A percentile compares a stretch with the other conserved stretches of the same genome.
These are phyloP conservation scores for Pinctada fucata DNA, from an alignment of 2,888 invertebrate species.

Conservation along the genomic window DNA sequence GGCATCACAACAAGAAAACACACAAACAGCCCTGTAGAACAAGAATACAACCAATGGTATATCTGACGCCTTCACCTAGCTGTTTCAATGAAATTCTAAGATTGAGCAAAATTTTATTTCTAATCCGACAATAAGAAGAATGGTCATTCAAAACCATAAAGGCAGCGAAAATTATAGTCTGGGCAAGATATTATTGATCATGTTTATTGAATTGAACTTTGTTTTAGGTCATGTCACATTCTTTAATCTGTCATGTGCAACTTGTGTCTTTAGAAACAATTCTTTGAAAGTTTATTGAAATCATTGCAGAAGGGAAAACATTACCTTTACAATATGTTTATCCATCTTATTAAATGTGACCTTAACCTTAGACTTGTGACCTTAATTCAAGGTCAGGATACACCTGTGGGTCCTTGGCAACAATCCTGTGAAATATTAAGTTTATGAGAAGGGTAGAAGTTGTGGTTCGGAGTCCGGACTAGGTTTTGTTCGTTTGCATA, in stretches of 20 bases:
- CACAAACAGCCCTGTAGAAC: too few relatives aligned
- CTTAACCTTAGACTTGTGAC: not conserved
- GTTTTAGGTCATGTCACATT: not conserved
- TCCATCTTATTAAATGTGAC: not conserved
- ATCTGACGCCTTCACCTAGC: too few relatives aligned
- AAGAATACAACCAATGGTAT: too few relatives aligned
- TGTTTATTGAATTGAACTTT: not conserved
- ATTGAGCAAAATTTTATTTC: too few relatives aligned
- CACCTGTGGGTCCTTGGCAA: not conserved
- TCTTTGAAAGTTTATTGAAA: not conserved
- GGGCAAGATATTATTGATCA: not conserved
- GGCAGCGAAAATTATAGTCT: not conserved
- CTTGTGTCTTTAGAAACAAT: not conserved
- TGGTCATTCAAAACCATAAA: too few relatives aligned
- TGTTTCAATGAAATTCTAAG: too few relatives aligned
- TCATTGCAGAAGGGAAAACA: not conserved
- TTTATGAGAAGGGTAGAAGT: not conserved
- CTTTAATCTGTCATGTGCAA: not conserved
- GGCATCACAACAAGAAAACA: too few relatives aligned
- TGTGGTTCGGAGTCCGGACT: not conserved
- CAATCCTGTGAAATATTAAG: constrained; percentile 1
- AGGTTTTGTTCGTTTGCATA: not conserved
- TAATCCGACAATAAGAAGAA: too few relatives aligned
- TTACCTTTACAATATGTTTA: not conserved
- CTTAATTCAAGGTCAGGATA: not conserved